phyloP scores from a whole-genome alignment of 2,888 invertebrate genomes.

The Epistrophe grossulariae region DNA sequence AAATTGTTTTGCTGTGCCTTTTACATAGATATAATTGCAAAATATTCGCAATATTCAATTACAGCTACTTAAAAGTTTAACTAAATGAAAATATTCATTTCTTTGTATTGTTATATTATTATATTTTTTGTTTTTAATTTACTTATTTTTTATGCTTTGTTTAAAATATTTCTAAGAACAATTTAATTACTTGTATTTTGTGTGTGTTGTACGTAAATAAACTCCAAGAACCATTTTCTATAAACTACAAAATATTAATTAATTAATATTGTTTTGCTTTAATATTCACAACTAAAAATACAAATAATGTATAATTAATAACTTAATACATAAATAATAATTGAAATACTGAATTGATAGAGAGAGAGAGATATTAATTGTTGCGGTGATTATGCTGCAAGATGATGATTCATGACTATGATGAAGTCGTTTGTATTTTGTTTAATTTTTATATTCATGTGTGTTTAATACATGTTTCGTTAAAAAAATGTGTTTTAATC shows the following conservation, averaged over 20 bases:
- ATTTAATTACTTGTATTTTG: conserved; percentile 51
- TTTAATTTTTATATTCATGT: conserved; percentile 50
- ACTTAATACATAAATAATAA: not conserved
- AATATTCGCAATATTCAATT: conserved; percentile 66
- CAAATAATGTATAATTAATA: not conserved
- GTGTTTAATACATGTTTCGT: conserved; percentile 45
- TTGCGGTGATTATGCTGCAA: conserved; percentile 67
- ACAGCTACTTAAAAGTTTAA: conserved; percentile 70
- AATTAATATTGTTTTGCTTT: conserved; percentile 7
- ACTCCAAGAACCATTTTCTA: conserved; percentile 50
- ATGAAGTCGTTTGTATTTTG: conserved; percentile 39
- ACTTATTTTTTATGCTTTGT: conserved; percentile 54
- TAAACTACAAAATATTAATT: conserved; percentile 52
- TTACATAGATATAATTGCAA: conserved; percentile 49
- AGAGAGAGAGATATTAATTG: conserved; percentile 34
- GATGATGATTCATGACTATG: conserved; percentile 66
- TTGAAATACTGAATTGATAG: conserved; percentile 27
- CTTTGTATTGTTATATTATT: conserved; percentile 39
- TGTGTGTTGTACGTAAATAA: conserved; percentile 65
- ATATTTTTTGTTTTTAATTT: conserved; percentile 22
- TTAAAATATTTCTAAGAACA: conserved; percentile 71
- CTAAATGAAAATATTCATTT: conserved; percentile 65
- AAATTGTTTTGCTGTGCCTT: conserved; percentile 45
- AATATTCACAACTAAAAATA: conserved; percentile 58
- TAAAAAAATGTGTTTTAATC: conserved; percentile 70